Conservation (phyloP, 2,113 vertebrate species). For the Nanorana parkeri region DNA sequence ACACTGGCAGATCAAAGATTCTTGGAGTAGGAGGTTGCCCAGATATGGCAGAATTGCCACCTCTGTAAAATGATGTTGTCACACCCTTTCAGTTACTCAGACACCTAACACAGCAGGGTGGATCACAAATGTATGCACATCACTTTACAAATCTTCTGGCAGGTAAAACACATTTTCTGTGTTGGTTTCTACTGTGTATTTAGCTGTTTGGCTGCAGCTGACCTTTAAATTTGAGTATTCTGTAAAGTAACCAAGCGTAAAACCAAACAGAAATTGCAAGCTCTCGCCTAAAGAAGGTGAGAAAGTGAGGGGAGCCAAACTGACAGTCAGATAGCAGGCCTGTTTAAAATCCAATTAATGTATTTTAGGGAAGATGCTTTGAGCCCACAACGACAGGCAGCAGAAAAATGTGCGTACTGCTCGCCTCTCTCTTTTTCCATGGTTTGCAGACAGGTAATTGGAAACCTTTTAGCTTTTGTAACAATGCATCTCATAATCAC, state of each 20-base stretch:
- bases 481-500: conserved; percentile 8
- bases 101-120: too few species aligned
- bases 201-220: too few species aligned
- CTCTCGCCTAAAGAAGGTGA: conserved; percentile 1
- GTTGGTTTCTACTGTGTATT: too few species aligned
- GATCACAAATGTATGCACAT: too few species aligned
- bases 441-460: neutral
- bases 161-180: too few species aligned
- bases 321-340: conserved; percentile 20
- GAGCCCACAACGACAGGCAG: conserved; percentile 16
- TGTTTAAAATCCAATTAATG: conserved; percentile 55
- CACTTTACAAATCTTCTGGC: too few species aligned
- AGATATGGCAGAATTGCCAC: too few species aligned
- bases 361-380: conserved; percentile 40
- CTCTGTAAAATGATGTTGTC: too few species aligned
- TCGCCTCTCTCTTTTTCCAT: conserved; percentile 33
- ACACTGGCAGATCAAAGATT: too few species aligned
- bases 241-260: conserved; percentile 5
- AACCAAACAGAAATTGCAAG: neutral
- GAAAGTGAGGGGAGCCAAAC: neutral
- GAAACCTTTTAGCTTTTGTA: conserved; percentile 25
- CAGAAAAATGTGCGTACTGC: neutral
- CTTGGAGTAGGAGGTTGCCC: too few species aligned
- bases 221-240: neutral
- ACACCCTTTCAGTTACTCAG: too few species aligned